Evolutionary conservation across 2,888 invertebrate species (phyloP).

Genomic region (Dicyrtoma fusca): DNA sequence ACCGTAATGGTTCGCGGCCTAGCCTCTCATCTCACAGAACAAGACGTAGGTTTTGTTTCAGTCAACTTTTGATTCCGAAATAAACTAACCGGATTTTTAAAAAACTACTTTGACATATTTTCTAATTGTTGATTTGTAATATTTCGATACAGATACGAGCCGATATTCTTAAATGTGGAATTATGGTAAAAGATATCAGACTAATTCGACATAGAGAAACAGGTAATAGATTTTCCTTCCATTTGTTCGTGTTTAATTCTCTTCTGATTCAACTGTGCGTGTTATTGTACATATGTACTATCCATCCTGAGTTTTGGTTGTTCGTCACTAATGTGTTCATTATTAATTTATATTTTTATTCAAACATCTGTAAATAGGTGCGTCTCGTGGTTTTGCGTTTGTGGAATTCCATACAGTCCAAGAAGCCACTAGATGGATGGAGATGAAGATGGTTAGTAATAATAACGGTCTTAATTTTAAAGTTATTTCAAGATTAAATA

Average conservation of each 20-base stretch:
- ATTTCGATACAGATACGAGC: conserved; percentile 78
- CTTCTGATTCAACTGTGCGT: too few species aligned
- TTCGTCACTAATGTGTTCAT: too few species aligned
- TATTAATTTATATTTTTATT: too few species aligned
- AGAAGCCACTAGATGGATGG: conserved; percentile 90
- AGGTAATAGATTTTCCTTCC: conserved; percentile 64
- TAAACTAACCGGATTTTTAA: background rate
- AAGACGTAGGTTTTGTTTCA: too few species aligned
- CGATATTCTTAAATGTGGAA: conserved; percentile 73
- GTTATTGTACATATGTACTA: too few species aligned
- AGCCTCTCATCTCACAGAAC: conserved; percentile 75
- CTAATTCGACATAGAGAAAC: conserved; percentile 81
- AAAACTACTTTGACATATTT: too few species aligned
- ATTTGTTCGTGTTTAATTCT: too few species aligned
- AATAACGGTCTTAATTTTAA: background rate
- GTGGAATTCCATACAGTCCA: conserved; percentile 88
- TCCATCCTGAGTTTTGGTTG: too few species aligned
- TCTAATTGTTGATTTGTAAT: too few species aligned
- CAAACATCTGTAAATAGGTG: conserved; percentile 69
- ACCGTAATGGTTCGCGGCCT: conserved; percentile 77
- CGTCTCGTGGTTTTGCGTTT: conserved; percentile 87
- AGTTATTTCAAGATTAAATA: background rate
- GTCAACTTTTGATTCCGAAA: too few species aligned
- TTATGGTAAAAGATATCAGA: conserved; percentile 78
- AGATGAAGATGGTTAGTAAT: conserved; percentile 76